Evolutionary conservation across 2,888 invertebrate species (phyloP).

Genomic region (Camponotus fellah): DNA sequence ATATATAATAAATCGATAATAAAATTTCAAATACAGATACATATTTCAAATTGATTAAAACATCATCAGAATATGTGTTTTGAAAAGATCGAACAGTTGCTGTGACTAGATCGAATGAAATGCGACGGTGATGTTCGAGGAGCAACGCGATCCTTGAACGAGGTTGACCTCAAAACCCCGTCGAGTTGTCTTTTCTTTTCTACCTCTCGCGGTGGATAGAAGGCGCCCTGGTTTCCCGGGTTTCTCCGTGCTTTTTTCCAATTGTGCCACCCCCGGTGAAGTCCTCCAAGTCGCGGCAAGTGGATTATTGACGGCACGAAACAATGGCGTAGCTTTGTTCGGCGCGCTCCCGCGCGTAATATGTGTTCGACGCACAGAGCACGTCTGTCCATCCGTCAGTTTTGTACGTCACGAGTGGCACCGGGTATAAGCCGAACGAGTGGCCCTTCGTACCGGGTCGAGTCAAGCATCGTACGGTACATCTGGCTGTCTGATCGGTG

Average conservation of each 20-base stretch:
- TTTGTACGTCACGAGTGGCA: conserved; percentile 81
- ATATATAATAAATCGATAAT: not conserved
- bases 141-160: conserved; percentile 52
- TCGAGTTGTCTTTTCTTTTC: conserved; percentile 61
- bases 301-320: conserved; percentile 85
- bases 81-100: not conserved
- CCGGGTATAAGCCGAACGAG: conserved; percentile 75
- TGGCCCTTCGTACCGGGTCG: conserved; percentile 77
- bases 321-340: conserved; percentile 84
- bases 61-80: not conserved
- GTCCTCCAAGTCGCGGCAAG: conserved; percentile 83
- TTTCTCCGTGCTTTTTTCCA: conserved; percentile 77
- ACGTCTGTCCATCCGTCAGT: conserved; percentile 79
- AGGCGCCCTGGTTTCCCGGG: conserved; percentile 67
- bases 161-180: conserved; percentile 53
- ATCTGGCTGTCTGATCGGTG: conserved; percentile 84
- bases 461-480: conserved; percentile 83
- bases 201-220: conserved; percentile 53
- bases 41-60: not conserved
- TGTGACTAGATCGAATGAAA: conserved; percentile 5
- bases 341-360: conserved; percentile 78
- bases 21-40: not conserved
- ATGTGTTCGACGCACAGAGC: conserved; percentile 77
- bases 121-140: conserved; percentile 16
- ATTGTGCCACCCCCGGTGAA: conserved; percentile 75